Base-by-base conservation (phyloP, 2,113 vertebrate species). In the Pteropus alecto region DNA sequence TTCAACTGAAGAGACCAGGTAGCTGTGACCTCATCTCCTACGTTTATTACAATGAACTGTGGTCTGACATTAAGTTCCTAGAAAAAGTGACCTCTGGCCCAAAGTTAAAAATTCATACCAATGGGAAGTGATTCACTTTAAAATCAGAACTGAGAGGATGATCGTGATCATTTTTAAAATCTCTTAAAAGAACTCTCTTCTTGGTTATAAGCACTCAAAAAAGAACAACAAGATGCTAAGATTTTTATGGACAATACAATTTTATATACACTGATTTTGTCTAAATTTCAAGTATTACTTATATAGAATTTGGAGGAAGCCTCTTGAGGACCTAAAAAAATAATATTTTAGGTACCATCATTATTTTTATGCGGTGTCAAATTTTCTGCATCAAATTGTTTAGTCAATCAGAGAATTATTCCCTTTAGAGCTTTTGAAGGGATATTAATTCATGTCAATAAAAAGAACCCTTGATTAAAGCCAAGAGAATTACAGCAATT, bases 391-490 rank as follows among this genome's bases (percentile, higher is more conserved):
- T 93, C 38, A 81, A 94, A 67, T 92, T 95, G 43, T 61, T 79
- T 94, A 68, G 16, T 46, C 58, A n/a, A 81, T 84, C 48, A 87
- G 79, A 84, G 46, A 87, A 94, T 51, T 76, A 81, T 76, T 90
- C 24, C 63, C 14, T 86, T 90, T n/a, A 77, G 18, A 11, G 22
- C 19, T 61, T 96, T 97, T 97, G 85, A 98, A 97, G 76, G 61
- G 83, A 93, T 95, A 98, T 97, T 95, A 94, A 97, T 97, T 97
- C 95, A 98, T 84, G 84, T 85, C 97, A 97, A 77, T 83, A 97
- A 98, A 94, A 96, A 95, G 78, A 96, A 96, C 96, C 93, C 28
- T 43, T 96, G 96, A 97, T 92, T 97, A 97, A 98, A 95, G 84
- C 41, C 43, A 90, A 94, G n/a, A 94, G 9, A 84, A 93, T 48